Conservation (phyloP, 2,888 invertebrate species). For the Julus scanicus region DNA sequence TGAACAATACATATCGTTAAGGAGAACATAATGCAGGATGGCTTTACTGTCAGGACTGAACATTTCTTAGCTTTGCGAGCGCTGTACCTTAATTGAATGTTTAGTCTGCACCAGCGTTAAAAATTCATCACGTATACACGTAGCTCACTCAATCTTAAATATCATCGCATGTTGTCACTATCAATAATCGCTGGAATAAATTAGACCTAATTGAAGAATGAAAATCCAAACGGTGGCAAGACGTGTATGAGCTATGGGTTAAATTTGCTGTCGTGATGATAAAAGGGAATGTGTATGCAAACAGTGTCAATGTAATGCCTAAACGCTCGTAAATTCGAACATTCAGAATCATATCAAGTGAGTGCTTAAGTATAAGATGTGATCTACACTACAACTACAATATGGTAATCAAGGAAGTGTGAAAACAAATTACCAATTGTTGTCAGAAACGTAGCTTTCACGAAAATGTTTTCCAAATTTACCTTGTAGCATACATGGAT, state of each 20-base stretch:
- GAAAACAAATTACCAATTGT: no score
- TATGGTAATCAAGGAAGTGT: no score
- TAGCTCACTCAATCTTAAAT: conserved; percentile 1
- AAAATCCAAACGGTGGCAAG: neutral
- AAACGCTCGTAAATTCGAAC: no score
- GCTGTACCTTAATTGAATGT: conserved; percentile 32
- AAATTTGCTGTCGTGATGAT: no score
- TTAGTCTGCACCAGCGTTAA: neutral
- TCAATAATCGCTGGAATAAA: conserved; percentile 32
- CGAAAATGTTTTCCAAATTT: no score
- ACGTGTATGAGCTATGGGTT: neutral
- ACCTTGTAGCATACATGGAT: no score
- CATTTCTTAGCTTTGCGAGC: neutral
- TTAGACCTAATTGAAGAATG: conserved; percentile 35
- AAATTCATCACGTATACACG: neutral
- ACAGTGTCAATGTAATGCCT: neutral
- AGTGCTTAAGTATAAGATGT: no score
- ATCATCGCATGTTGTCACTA: conserved; percentile 30
- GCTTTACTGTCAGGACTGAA: conserved; percentile 16
- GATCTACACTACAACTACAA: no score
- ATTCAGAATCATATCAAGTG: no score
- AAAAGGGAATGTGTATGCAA: neutral
- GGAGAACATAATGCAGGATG: neutral
- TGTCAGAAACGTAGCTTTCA: no score
- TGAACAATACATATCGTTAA: conserved; percentile 42